Conservation (phyloP, 2,888 invertebrate species). For the Zygothrica quintamaculata region DNA sequence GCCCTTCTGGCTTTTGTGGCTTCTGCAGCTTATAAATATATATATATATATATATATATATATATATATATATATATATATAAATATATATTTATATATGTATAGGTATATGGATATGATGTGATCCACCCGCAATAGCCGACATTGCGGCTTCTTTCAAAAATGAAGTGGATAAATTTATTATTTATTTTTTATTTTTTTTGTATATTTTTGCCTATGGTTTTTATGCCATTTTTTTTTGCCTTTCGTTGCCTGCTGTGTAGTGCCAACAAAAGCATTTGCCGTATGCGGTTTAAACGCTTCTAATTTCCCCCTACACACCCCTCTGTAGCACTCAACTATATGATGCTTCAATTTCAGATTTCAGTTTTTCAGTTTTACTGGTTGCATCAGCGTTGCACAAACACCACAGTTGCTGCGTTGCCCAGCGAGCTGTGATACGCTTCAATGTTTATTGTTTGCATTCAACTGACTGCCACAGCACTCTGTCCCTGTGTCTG, state of each 20-base stretch:
- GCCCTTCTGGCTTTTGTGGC: conserved; percentile 12
- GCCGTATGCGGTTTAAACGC: conserved; percentile 50
- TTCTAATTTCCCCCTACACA: neutral
- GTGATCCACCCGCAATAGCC: conserved; percentile 15
- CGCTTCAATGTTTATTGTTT: conserved; percentile 66
- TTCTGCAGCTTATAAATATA: too few relatives aligned
- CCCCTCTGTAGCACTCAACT: too few relatives aligned
- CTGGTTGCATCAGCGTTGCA: conserved; percentile 17
- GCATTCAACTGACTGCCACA: conserved; percentile 56
- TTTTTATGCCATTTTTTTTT: conserved; percentile 1
- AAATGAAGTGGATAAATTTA: conserved; percentile 69
- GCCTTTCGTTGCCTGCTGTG: conserved; percentile 24
- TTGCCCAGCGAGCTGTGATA: conserved; percentile 72
- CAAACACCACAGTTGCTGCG: conserved; percentile 38
- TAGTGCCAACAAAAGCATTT: conserved; percentile 51
- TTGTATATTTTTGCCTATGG: conserved; percentile 1
- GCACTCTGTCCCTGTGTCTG: too few relatives aligned
- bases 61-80: too few relatives aligned
- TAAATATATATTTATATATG: too few relatives aligned
- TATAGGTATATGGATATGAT: too few relatives aligned
- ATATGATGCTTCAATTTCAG: neutral
- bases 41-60: too few relatives aligned
- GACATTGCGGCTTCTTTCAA: conserved; percentile 35
- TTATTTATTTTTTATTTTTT: conserved; percentile 32
- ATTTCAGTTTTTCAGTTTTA: conserved; percentile 19